Evolutionary conservation across 2,113 vertebrate genomes (phyloP).

Genomic region (Nymphicus hollandicus): DNA sequence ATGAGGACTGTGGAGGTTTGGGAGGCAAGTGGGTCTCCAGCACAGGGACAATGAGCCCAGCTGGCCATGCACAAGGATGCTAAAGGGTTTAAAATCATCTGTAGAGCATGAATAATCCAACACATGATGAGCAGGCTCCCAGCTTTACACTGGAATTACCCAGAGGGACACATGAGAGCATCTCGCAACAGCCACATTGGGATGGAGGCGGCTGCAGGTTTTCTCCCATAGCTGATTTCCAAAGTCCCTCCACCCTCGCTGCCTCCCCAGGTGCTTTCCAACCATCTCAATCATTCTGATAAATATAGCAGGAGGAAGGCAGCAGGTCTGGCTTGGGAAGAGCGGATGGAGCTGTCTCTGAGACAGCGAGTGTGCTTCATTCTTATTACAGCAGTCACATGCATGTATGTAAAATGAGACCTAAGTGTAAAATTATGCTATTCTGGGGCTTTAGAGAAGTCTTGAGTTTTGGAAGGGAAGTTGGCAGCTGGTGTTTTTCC

Average conservation of each 20-base stretch:
- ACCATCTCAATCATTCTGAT: background rate
- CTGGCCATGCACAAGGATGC: too few relatives aligned
- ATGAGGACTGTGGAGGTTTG: background rate
- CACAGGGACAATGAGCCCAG: background rate
- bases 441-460: background rate
- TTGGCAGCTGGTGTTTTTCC: background rate
- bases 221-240: conserved; percentile 8
- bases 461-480: background rate
- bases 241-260: background rate
- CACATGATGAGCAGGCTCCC: background rate
- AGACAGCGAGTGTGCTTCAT: rapidly evolving
- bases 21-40: background rate
- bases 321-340: background rate
- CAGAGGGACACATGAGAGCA: background rate
- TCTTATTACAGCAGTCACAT: background rate
- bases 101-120: background rate
- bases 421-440: background rate
- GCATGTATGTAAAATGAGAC: background rate
- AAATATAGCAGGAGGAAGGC: conserved; percentile 19
- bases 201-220: background rate
- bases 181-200: background rate
- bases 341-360: background rate
- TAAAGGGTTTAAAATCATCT: background rate
- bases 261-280: background rate
- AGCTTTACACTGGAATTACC: background rate